Conservation (phyloP, 2,888 invertebrate genomes). For the Diloba caeruleocephala region DNA sequence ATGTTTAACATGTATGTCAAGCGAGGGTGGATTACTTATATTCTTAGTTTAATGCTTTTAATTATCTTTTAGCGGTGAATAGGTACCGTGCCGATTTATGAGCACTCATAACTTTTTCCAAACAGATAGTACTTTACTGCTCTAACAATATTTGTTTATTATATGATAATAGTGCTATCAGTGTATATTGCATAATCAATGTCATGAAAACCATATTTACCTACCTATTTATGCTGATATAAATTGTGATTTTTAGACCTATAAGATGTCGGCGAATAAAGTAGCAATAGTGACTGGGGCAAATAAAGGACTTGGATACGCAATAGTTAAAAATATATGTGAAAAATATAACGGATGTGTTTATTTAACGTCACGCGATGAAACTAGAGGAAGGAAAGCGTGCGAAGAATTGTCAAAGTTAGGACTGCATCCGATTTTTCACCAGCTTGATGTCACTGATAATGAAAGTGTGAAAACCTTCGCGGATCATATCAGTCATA, state of each 20-base stretch:
- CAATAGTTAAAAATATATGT: conserved; percentile 91
- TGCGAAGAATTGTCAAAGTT: conserved; percentile 86
- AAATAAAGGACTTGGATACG: conserved; percentile 93
- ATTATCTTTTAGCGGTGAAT: too few relatives aligned
- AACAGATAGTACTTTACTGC: too few relatives aligned
- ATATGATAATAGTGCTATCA: conserved; percentile 17
- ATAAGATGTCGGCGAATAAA: conserved; percentile 63
- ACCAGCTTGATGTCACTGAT: conserved; percentile 92
- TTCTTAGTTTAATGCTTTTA: too few relatives aligned
- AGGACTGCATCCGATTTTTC: conserved; percentile 86
- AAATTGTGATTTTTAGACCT: background rate
- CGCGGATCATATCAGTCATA: conserved; percentile 84
- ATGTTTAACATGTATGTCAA: too few relatives aligned
- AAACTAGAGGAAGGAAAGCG: conserved; percentile 87
- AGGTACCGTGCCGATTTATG: too few relatives aligned
- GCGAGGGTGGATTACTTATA: too few relatives aligned
- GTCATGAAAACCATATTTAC: too few relatives aligned
- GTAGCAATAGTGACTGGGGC: conserved; percentile 91
- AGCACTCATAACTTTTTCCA: too few relatives aligned
- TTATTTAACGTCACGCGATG: conserved; percentile 91
- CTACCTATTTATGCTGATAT: too few relatives aligned
- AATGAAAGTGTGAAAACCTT: conserved; percentile 88
- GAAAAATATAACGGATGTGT: conserved; percentile 91
- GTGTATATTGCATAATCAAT: conserved; percentile 26
- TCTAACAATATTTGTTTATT: conserved; percentile 5